Evolutionary conservation across 2,113 vertebrate species (phyloP).

Genomic region (Platysteira castanea): DNA sequence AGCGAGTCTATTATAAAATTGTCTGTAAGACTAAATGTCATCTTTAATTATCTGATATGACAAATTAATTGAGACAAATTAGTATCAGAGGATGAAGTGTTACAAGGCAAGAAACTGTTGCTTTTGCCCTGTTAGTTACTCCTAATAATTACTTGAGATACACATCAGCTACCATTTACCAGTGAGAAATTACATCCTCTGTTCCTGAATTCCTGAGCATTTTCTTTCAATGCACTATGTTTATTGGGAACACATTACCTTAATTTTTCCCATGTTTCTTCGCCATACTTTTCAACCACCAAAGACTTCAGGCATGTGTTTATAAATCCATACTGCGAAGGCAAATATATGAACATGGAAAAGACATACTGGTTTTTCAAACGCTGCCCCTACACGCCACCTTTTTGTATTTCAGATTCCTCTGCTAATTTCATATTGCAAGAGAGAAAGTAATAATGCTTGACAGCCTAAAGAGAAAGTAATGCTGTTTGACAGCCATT

Average conservation of each 20-base stretch:
- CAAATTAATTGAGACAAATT: constrained; percentile 17
- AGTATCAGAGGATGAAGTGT: background rate
- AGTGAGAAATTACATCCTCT: background rate
- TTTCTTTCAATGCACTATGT: background rate
- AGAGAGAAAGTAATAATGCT: background rate
- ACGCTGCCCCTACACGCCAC: background rate
- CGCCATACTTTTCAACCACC: constrained; percentile 74
- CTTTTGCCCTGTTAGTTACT: background rate
- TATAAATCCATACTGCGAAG: constrained; percentile 78
- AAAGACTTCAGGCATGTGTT: constrained; percentile 75
- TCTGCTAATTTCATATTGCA: background rate
- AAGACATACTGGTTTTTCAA: background rate
- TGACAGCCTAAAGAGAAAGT: background rate
- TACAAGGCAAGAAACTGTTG: background rate
- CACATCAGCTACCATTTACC: background rate
- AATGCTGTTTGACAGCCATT: background rate
- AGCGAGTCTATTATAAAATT: background rate
- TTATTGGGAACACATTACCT: constrained; percentile 57
- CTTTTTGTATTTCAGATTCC: background rate
- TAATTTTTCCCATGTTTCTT: constrained; percentile 80
- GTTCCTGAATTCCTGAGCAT: background rate
- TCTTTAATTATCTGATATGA: background rate
- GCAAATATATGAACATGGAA: background rate
- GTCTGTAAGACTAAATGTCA: background rate
- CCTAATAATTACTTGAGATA: background rate